Base-by-base conservation (phyloP, 2,113 vertebrate genomes). In the Pseudorhombus dupliciocellatus region DNA sequence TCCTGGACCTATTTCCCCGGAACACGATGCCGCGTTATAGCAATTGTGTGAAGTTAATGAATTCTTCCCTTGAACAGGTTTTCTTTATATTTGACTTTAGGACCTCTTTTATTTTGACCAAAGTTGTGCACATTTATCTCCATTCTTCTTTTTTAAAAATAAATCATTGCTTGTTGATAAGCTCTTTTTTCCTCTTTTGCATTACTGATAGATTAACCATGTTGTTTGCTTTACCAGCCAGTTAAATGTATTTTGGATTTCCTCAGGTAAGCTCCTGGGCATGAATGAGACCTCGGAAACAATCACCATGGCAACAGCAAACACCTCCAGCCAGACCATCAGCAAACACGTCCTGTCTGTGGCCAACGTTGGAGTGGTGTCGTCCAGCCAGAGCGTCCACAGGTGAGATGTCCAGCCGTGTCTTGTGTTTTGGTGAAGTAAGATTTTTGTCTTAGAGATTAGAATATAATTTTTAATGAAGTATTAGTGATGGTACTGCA, bases 221-320 rank as follows among this genome's bases (percentile, higher is more conserved):
- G 59, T 60, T 30, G 24, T 62, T 77, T 7, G 58, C 16, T 24
- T 4, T 25, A 30, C 9, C n/a, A n/a, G n/a, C n/a, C n/a, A n/a
- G n/a, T 4, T 52, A 9, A 53, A 68, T 9, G 3, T 66, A n/a
- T 50, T 46, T 76, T 76, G 63, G 89, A 63, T 85, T 73, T 90
- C 87, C 64, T 57, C 90, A 98, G 97, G 96, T 81, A 95, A 93
- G 71, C 93, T 98, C 55, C 92, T 93, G 61, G 97, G 97, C 73
- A 98, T 99, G 97, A 99, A 98, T 80, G 97, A 99, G 89, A 94
- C 89, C 26, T 96, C 95, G 7, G 70, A 94, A 60, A 89, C 91
- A 2, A 70, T 98, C 86, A 77, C 90, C 70, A 85, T 95, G 87
- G 90, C 95, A 56, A 93, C 95, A 0, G 93, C 94, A 73, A 95